Evolutionary conservation across 2,888 invertebrate genomes (phyloP), one percentile per base, ranked within the genome.

Genomic region (Nesidiocoris tenuis): DNA sequence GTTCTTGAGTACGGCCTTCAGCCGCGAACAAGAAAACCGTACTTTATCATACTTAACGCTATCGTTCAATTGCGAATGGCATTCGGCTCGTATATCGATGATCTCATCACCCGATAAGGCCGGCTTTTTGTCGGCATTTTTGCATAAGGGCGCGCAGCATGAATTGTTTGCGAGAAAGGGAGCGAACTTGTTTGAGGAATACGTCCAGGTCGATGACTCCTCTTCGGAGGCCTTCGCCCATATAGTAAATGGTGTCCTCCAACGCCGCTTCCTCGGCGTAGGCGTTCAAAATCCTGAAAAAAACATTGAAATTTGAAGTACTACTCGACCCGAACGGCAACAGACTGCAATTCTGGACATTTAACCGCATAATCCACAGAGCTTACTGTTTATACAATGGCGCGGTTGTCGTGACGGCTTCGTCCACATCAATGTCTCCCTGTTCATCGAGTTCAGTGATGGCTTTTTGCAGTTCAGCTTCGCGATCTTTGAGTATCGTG

Each of bases 201-300:
- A 94, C 92, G 83, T 99, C 98, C 82, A 98, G 86, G 86, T 97
- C 97, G 82, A 99, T 94, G 5, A 95, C 94, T 78, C 93, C 92
- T 81, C 93, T 91, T 79, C 96, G 88, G 77, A 98, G 85, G 9
- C 96, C 97, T 86, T 98, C 96, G 7, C 97, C 97, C 85, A 99
- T 90, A 83, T 96, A 97, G 84, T 98, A 99, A 82, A 99, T 96
- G 78, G 97, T 95, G 87, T 99, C 99, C 86, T 99, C 98, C 71
- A 95, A 89, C 17, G 99, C 97, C 78, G 98, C 96, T 86, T 99
- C 99, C 84, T 98, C 97, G 67, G 96, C 96, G 86, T 95, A 98
- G 61, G 96, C 92, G 85, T 93, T 95, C 78, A 98, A 85, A 82
- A 98, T 89, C 83, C 93, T 93, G 39, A 39, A 39, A 39, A 39